A percentile compares a stretch with the other conserved stretches of the same genome.
These are phyloP conservation scores for Merops nubicus DNA, from an alignment of 2,113 vertebrate genomes.

Conservation along the genomic window DNA sequence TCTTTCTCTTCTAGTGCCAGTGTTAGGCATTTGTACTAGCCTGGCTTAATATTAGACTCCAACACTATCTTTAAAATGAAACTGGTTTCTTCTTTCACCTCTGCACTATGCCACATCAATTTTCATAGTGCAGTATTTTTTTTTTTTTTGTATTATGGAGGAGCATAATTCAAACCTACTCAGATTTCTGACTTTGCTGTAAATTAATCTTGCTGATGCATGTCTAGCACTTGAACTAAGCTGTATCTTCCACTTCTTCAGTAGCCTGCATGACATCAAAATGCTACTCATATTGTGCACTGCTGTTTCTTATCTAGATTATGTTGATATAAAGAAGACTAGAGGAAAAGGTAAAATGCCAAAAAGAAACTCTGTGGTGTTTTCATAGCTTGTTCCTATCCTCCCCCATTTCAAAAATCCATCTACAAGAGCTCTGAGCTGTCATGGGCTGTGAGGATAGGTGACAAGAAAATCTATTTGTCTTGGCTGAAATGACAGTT, in stretches of 20 bases:
- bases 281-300: background rate
- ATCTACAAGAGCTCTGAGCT: background rate
- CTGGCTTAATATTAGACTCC: background rate
- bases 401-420: conserved; percentile 12
- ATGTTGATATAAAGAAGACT: conserved; percentile 11
- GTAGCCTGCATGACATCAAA: conserved; percentile 20
- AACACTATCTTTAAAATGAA: background rate
- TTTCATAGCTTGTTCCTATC: background rate
- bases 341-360: conserved; percentile 7
- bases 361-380: background rate
- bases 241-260: conserved; percentile 22
- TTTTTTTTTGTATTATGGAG: background rate
- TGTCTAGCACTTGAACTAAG: conserved; percentile 39
- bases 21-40: background rate
- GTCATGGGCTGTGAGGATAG: background rate
- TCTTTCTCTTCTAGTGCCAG: background rate
- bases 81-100: background rate
- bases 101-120: background rate
- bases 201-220: conserved; percentile 32
- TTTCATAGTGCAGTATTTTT: background rate
- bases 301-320: conserved; percentile 10
- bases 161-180: conserved; percentile 25
- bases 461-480: conserved; percentile 58
- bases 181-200: conserved; percentile 42
- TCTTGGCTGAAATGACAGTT: conserved; percentile 25